Percentiles rank a stretch among this genome's conserved stretches.
Evolutionary conservation across 2,888 invertebrate species (phyloP).

Genomic region (Coenonympha glycerion): DNA sequence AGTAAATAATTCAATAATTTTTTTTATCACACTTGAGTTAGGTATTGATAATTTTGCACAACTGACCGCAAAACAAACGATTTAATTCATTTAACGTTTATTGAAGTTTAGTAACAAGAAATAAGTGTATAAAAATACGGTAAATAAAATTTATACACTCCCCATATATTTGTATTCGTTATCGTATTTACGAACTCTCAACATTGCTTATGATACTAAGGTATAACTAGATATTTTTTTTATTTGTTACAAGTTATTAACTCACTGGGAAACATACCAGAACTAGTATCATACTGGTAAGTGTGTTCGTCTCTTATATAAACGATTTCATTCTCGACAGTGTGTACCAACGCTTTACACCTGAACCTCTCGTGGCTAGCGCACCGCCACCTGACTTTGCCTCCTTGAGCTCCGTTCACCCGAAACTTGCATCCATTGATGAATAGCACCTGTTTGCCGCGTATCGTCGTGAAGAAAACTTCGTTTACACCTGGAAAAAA

Average conservation of each 20-base stretch:
- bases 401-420: slow-evolving; percentile 32
- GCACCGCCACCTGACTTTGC: slow-evolving; percentile 45
- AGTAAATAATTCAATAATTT: too few relatives aligned
- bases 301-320: slow-evolving; percentile 39
- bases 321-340: slow-evolving; percentile 36
- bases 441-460: slow-evolving; percentile 35
- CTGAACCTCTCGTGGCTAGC: slow-evolving; percentile 39
- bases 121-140: slow-evolving; percentile 2
- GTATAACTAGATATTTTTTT: too few relatives aligned
- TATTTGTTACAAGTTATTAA: too few relatives aligned
- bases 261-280: too few relatives aligned
- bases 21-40: too few relatives aligned
- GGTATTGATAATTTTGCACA: background rate
- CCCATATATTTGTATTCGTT: too few relatives aligned
- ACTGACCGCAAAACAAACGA: background rate
- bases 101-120: slow-evolving; percentile 1
- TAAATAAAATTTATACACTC: background rate
- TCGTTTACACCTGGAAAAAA: slow-evolving; percentile 24
- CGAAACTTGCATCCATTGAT: slow-evolving; percentile 40
- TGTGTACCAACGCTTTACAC: slow-evolving; percentile 45
- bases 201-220: too few relatives aligned
- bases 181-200: too few relatives aligned
- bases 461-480: slow-evolving; percentile 32
- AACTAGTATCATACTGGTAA: slow-evolving; percentile 1
- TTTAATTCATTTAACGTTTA: slow-evolving; percentile 6